Evolutionary conservation across 2,797 vertebrate genomes (phyloP).

Genomic region (Limnodromus scolopaceus): DNA sequence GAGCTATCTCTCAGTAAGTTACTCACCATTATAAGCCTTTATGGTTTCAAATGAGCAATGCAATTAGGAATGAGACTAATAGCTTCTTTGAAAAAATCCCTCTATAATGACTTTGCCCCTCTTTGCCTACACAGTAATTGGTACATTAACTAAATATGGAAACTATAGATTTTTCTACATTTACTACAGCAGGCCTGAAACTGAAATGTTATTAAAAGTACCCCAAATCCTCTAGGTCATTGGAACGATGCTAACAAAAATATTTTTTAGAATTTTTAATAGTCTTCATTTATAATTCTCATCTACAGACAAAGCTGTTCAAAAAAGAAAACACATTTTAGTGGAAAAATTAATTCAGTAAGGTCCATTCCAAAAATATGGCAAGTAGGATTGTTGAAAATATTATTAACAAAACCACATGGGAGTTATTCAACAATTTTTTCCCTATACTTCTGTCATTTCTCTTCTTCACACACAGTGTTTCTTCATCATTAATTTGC

Average conservation of each 20-base stretch:
- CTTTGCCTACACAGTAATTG: conserved; percentile 31
- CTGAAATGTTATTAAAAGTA: not conserved
- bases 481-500: not conserved
- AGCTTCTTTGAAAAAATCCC: conserved; percentile 1
- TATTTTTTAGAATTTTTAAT: not conserved
- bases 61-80: conserved; percentile 36
- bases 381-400: not conserved
- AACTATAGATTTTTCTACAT: conserved; percentile 2
- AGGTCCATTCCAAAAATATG: not conserved
- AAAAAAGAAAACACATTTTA: not conserved
- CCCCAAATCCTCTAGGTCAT: not conserved
- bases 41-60: conserved; percentile 27
- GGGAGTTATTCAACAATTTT: not conserved
- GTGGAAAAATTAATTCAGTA: not conserved
- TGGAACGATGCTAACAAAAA: not conserved
- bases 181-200: not conserved
- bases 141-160: conserved; percentile 21
- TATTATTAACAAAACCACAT: not conserved
- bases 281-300: not conserved
- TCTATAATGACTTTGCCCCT: not conserved
- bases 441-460: not conserved
- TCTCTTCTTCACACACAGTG: not conserved
- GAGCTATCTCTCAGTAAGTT: not conserved
- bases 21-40: not conserved
- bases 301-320: not conserved